Base-by-base conservation (phyloP, 2,888 invertebrate genomes). In the Helleia helle region DNA sequence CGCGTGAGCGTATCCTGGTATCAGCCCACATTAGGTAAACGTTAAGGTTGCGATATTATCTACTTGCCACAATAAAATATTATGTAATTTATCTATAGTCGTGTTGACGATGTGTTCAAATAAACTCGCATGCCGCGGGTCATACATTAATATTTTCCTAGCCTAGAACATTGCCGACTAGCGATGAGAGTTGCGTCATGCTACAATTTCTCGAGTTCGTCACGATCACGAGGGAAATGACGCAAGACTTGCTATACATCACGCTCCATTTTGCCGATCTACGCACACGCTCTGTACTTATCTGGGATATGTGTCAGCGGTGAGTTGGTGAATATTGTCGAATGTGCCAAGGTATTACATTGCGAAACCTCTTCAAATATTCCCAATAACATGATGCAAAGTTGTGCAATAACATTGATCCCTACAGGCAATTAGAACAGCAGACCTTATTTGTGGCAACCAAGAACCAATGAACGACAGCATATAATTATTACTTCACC, bases 1-100 rank as follows among this genome's bases (percentile, higher is more conserved):
- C 58, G 57, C 60, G 64, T 65, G 59, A 58, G 60, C 58, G 65
- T 56, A 59, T 72, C 71, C 73, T 73, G 68, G 77, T 80, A 68
- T 80, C 80, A 80, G 80, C 80, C 81, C 79, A 73, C 77, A 51
- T 48, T 83, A 81, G 83, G 81, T 81, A 83, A 83, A 61, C 54
- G 71, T 61, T 74, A 75, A 79, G 79, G 68, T 57, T 56, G 69
- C 60, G 57, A 65, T 68, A 69, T 63, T 59, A 55, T 54, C 56
- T 58, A 22, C 18, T 22, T 34, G 34, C 34, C 22, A 34, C 12
- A 18, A 4, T n/a, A 30, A 9, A 18, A 18, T 4, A 6, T 8
- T 17, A 12, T n/a, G n/a, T n/a, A 18, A 15, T 30, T 7, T 34
- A 18, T 18, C 11, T 34, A 18, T 34, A n/a, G n/a, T n/a, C n/a